Percentiles rank a stretch among this genome's conserved stretches.
phyloP scores from a whole-genome alignment of 2,888 invertebrate species.

The Cerastoderma edule region DNA sequence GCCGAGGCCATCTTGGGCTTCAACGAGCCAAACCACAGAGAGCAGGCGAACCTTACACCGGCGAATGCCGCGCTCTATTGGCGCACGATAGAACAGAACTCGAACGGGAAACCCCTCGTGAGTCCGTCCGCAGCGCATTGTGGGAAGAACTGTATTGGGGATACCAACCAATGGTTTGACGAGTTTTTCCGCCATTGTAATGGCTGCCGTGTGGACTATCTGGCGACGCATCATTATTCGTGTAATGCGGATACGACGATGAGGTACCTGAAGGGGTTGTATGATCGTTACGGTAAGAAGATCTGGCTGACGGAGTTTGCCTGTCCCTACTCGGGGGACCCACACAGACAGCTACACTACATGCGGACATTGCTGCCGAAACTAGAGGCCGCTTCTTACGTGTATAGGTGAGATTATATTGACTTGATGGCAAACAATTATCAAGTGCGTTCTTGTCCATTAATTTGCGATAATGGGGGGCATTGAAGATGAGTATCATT shows the following conservation, averaged over 20 bases:
- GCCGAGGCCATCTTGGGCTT: conserved; percentile 62
- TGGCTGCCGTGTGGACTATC: conserved; percentile 61
- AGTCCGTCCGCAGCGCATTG: conserved; percentile 65
- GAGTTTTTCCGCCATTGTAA: conserved; percentile 62
- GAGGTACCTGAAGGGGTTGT: conserved; percentile 27
- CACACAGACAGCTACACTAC: conserved; percentile 7
- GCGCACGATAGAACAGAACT: conserved; percentile 53
- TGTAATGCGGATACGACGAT: conserved; percentile 44
- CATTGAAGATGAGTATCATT: too few species aligned
- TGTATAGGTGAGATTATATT: conserved; percentile 36
- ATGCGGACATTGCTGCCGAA: conserved; percentile 91
- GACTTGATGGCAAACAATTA: neutral
- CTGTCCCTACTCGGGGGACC: conserved; percentile 5
- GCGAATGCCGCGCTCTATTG: conserved; percentile 61
- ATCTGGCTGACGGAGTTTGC: conserved; percentile 39
- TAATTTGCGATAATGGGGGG: too few species aligned
- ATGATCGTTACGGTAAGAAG: conserved; percentile 36
- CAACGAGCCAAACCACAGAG: conserved; percentile 67
- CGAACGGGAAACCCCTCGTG: conserved; percentile 54
- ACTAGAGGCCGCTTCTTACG: conserved; percentile 90
- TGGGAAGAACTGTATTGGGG: conserved; percentile 27
- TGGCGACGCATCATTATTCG: conserved; percentile 65
- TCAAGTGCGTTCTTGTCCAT: too few species aligned
- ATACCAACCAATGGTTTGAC: conserved; percentile 57
- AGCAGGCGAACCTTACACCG: conserved; percentile 62